Evolutionary conservation across 2,797 vertebrate genomes (phyloP).

Genomic region (Ptychobarbus kaznakovi): DNA sequence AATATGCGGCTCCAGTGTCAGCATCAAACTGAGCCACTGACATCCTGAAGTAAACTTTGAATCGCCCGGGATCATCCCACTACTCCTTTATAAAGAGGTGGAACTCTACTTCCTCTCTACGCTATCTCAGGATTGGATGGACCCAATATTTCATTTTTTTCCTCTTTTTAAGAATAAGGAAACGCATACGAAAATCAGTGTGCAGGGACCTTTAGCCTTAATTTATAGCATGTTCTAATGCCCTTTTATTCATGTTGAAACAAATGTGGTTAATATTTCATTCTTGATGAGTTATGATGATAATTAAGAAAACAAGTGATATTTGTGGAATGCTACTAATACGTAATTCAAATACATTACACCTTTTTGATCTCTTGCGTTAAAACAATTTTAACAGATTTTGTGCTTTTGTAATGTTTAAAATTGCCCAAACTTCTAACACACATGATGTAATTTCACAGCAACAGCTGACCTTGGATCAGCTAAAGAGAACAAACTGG

Average conservation of each 20-base stretch:
- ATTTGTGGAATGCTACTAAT: neutral
- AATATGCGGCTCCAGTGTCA: too few relatives aligned
- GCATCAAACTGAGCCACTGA: too few relatives aligned
- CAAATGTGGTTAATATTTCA: neutral
- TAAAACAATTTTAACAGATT: neutral
- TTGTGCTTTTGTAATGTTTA: neutral
- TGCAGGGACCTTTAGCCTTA: too few relatives aligned
- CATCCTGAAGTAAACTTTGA: too few relatives aligned
- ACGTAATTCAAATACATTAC: neutral
- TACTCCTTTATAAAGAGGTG: too few relatives aligned
- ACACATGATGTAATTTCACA: conserved; percentile 52
- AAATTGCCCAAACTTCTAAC: neutral
- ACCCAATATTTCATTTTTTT: too few relatives aligned
- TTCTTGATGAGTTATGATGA: neutral
- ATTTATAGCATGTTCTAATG: neutral
- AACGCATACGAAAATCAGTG: too few relatives aligned
- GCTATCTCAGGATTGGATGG: too few relatives aligned
- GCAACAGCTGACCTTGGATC: conserved; percentile 78
- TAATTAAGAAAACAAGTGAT: neutral
- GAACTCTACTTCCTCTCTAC: too few relatives aligned
- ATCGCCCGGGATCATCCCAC: too few relatives aligned
- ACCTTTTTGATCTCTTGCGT: neutral
- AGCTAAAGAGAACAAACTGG: conserved; percentile 74
- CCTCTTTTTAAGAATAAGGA: too few relatives aligned
- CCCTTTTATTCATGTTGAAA: neutral